Evolutionary conservation across 37 sponge, comb jelly and placozoan genomes (phyloP).

Genomic region (Oscarella lobularis): DNA sequence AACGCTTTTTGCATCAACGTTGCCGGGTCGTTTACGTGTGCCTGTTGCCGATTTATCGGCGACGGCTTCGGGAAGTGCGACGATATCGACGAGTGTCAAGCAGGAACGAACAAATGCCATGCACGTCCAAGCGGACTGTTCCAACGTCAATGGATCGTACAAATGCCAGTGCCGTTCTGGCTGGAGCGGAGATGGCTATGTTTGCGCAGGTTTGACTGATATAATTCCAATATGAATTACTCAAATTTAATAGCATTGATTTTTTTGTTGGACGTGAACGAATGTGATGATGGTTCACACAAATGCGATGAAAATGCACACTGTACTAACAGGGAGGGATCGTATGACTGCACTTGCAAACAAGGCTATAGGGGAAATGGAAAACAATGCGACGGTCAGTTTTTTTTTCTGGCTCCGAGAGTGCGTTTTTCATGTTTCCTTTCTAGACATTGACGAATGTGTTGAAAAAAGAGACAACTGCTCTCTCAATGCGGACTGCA

Average conservation of each 20-base stretch:
- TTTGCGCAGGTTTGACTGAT: background rate
- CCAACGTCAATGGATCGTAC: background rate
- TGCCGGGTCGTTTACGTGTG: background rate
- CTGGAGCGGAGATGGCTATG: constrained; percentile 1
- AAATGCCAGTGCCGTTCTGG: background rate
- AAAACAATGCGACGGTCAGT: background rate
- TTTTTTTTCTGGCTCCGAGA: too few species aligned
- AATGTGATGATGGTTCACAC: background rate
- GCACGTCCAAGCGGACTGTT: background rate
- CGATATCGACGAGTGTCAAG: background rate
- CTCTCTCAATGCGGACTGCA: too few species aligned
- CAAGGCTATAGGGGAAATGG: background rate
- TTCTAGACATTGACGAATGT: too few species aligned
- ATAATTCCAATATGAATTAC: too few species aligned
- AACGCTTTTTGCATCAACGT: background rate
- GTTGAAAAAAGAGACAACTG: too few species aligned
- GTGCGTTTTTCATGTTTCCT: too few species aligned
- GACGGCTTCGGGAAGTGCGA: background rate
- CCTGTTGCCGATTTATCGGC: background rate
- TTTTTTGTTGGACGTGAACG: constrained; percentile 33
- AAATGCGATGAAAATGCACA: background rate
- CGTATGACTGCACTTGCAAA: background rate
- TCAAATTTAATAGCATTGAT: constrained; percentile 12
- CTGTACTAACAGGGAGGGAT: background rate
- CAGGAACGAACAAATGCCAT: background rate